A percentile compares a stretch with the other conserved stretches of the same genome.
Evolutionary conservation across 2,888 invertebrate genomes (phyloP).

Genomic region (Cataglyphis cursor): DNA sequence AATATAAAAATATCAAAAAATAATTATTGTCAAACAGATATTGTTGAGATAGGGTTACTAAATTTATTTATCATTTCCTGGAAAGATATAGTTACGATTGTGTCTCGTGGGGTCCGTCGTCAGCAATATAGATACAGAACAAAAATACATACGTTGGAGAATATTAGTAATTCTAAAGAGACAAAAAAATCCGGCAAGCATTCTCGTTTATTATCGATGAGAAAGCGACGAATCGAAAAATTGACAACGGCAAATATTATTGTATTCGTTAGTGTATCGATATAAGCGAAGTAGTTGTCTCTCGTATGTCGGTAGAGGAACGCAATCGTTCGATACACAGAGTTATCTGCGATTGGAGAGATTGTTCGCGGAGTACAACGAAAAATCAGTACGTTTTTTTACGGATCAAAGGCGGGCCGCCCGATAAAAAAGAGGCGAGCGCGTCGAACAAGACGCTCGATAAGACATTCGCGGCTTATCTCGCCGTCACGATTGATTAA

Average conservation of each 20-base stretch:
- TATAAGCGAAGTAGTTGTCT: not conserved
- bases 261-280: not conserved
- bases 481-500: slow-evolving; percentile 34
- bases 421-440: slow-evolving; percentile 36
- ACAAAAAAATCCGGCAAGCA: not conserved
- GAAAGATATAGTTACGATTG: too few species aligned
- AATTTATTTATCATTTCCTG: too few species aligned
- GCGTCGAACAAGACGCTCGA: slow-evolving; percentile 24
- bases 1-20: not conserved
- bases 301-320: slow-evolving; percentile 4
- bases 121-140: too few species aligned
- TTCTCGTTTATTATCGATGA: not conserved
- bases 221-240: not conserved
- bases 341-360: slow-evolving; percentile 66
- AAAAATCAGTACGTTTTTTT: slow-evolving; percentile 71
- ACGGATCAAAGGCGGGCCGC: slow-evolving; percentile 71
- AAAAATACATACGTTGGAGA: too few species aligned
- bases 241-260: slow-evolving; percentile 2
- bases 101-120: too few species aligned
- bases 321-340: slow-evolving; percentile 69
- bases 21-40: not conserved
- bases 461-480: slow-evolving; percentile 42
- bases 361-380: slow-evolving; percentile 60
- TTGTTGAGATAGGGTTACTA: not conserved
- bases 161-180: too few species aligned